Percentiles rank a stretch among this genome's conserved stretches.
Evolutionary conservation across 2,113 vertebrate species (phyloP).

Genomic region (Chloebia gouldiae): DNA sequence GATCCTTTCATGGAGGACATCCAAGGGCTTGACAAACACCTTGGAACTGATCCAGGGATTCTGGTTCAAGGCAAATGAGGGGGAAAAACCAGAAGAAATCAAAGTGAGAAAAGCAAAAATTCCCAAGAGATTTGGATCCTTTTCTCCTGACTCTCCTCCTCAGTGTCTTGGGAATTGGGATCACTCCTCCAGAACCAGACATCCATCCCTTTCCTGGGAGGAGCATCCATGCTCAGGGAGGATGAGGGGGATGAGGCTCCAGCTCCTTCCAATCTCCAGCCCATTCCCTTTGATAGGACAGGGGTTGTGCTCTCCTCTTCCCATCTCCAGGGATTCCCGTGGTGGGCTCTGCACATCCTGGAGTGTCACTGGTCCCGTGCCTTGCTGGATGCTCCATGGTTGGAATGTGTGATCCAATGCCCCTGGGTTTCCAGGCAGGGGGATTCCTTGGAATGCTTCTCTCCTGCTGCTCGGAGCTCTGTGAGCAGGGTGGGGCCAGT

Average conservation of each 20-base stretch:
- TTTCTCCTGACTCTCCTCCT: background rate
- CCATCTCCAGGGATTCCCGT: background rate
- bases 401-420: background rate
- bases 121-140: background rate
- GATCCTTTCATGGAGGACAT: background rate
- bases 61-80: background rate
- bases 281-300: background rate
- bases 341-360: background rate
- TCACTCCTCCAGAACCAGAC: background rate
- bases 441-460: background rate
- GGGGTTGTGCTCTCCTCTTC: background rate
- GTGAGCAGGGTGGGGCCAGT: background rate
- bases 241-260: background rate
- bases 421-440: background rate
- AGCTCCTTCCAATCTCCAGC: background rate
- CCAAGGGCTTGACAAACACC: background rate
- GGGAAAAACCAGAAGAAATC: background rate
- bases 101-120: background rate
- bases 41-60: background rate
- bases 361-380: background rate
- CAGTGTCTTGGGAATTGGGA: background rate
- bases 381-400: background rate
- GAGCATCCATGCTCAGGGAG: background rate
- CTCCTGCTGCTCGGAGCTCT: background rate
- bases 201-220: background rate